phyloP scores from a whole-genome alignment of 2,797 vertebrate species.

The Rhincodon typus region DNA sequence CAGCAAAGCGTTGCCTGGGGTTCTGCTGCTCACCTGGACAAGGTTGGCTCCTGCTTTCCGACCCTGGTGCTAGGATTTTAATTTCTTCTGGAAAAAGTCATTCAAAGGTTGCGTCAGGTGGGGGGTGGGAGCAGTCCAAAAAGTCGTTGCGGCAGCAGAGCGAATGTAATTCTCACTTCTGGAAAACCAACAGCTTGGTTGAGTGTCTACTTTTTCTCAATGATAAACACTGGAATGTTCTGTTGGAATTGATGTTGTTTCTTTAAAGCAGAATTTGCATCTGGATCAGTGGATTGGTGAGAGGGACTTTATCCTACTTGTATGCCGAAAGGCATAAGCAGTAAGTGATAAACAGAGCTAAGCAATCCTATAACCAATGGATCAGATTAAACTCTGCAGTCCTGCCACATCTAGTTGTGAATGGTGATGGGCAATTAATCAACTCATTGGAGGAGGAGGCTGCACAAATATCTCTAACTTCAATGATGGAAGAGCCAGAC shows the following conservation, averaged over 20 bases:
- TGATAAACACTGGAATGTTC: background rate
- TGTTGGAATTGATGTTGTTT: background rate
- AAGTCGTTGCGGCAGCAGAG: background rate
- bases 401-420: too few relatives aligned
- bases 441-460: too few relatives aligned
- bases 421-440: too few relatives aligned
- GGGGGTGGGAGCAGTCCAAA: background rate
- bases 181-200: background rate
- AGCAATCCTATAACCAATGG: too few relatives aligned
- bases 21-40: background rate
- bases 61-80: background rate
- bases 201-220: background rate
- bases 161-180: background rate
- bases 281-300: background rate
- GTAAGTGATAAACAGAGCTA: too few relatives aligned
- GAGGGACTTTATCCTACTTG: background rate
- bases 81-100: too few relatives aligned
- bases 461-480: too few relatives aligned
- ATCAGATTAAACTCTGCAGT: too few relatives aligned
- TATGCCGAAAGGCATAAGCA: too few relatives aligned
- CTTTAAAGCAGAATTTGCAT: background rate
- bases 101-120: background rate
- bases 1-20: background rate
- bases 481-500: too few relatives aligned
- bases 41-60: background rate